Base-by-base conservation (phyloP, 2,888 invertebrate species). In the Augochlorella aurata region DNA sequence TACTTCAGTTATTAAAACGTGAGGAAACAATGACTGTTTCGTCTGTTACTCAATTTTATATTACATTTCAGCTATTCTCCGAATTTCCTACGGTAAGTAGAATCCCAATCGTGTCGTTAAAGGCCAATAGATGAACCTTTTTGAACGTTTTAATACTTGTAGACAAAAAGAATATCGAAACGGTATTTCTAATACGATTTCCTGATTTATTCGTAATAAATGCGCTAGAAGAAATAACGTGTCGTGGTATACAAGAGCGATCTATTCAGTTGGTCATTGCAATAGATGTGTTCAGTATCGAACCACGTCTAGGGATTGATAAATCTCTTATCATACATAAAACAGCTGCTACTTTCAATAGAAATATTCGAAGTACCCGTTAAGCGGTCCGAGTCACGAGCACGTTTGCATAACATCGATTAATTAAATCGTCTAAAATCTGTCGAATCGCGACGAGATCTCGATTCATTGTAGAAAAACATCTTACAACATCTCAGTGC, bases 231-330 rank as follows among this genome's bases (percentile, higher is more conserved):
- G 84, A 82, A 87, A 73, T 72, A 76, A 68, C 74, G 67, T 71
- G 70, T 82, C 68, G 49, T 16, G 58, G 16, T 79, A 66, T 83
- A 83, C 79, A 87, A 81, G 54, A 80, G 79, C 82, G 68, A 77
- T 88, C 80, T 85, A 82, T 83, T 70, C 71, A 82, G 82, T 88
- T 88, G 87, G 87, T 88, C 87, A 83, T 85, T 83, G 86, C 75
- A 45, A 73, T 79, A 82, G 76, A 74, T 50, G 68, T 76, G 29
- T 44, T 29, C 16, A 78, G 45, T 69, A 81, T 74, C 70, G 79
- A 72, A 81, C 45, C 61, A 44, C 65, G 49, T 45, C 50, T 80
- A 67, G 47, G 45, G 58, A 65, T 65, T 38, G 52, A 61, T 76
- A 66, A 70, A 47, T 52, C 44, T 75, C 50, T 72, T 67, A 18